Base-by-base conservation (phyloP, 2,888 invertebrate species). In the Mellilla xanthometata region DNA sequence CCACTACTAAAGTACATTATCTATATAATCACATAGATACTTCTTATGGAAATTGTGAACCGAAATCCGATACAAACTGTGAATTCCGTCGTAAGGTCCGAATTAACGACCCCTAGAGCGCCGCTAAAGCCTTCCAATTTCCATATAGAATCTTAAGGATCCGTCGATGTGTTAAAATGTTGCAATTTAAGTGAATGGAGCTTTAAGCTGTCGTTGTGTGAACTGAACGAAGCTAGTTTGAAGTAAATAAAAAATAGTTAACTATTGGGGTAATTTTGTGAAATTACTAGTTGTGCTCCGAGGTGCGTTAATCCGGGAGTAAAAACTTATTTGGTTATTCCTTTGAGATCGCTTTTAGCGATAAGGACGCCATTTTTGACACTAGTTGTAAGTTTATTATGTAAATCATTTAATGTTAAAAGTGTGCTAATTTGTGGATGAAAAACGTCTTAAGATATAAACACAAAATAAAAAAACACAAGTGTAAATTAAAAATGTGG, bases 91-190 rank as follows among this genome's bases (percentile, higher is more conserved):
- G 62, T 54, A 56, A 58, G 65, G 63, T 62, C 57, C 62, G 63
- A 65, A 70, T 67, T 67, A 70, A 69, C 60, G 65, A 65, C 62
- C 63, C 36, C 40, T 54, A 60, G 60, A 65, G 63, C 61, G 59
- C 55, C 54, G 47, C 46, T 57, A 41, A 58, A 65, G 59, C 58
- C 61, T 60, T 62, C 58, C 64, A 58, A 62, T 68, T 68, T 60
- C 58, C 57, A 63, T 57, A 49, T 31, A 50, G 54, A 57, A 60
- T 64, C 49, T 51, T 42, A 47, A 36, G 35, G 28, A 36, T 32
- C 27, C 22, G 36, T 13, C 28, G 30, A 41, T 43, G 38, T 34
- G 38, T 41, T 45, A 23, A 42, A 35, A 38, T 43, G 27, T 12
- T 36, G 15, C 40, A 43, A 32, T 31, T 33, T 22, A 38, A 34